Evolutionary conservation across 1,140 invertebrate species (phyloP).

Genomic region (Bombus cullumanus): DNA sequence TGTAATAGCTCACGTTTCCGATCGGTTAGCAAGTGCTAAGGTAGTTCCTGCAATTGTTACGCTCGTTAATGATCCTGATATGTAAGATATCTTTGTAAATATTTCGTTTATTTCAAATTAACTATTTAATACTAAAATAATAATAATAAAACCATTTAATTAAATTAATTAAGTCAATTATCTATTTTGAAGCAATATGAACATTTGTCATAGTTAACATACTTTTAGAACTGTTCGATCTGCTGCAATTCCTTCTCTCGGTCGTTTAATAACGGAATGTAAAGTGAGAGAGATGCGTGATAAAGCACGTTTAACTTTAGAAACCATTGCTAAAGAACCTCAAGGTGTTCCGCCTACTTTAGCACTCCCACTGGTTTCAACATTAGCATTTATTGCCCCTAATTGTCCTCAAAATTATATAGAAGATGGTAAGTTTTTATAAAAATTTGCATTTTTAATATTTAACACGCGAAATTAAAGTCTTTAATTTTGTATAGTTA

Average conservation of each 20-base stretch:
- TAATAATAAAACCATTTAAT: too few relatives aligned
- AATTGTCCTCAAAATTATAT: constrained; percentile 83
- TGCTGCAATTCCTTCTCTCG: constrained; percentile 86
- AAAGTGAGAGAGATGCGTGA: constrained; percentile 85
- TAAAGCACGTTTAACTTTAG: constrained; percentile 88
- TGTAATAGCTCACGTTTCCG: constrained; percentile 84
- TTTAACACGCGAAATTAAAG: neutral
- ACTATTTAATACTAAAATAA: too few relatives aligned
- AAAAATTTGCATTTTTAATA: neutral
- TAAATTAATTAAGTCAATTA: neutral
- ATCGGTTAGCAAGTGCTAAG: constrained; percentile 84
- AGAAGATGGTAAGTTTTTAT: constrained; percentile 82
- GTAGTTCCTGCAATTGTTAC: constrained; percentile 89
- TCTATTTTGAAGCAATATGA: neutral
- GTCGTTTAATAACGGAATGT: constrained; percentile 86
- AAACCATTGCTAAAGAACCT: constrained; percentile 83
- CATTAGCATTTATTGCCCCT: constrained; percentile 82
- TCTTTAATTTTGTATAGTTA: constrained; percentile 81
- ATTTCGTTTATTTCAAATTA: constrained; percentile 13
- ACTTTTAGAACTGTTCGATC: constrained; percentile 85
- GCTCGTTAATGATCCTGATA: constrained; percentile 87
- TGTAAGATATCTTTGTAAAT: constrained; percentile 81
- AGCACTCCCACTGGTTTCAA: constrained; percentile 81
- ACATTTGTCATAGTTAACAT: neutral
- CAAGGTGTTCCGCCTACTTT: constrained; percentile 77